Evolutionary conservation across 2,113 vertebrate genomes (phyloP), one percentile per base, ranked within the genome.

Genomic region (Prunella fulvescens): DNA sequence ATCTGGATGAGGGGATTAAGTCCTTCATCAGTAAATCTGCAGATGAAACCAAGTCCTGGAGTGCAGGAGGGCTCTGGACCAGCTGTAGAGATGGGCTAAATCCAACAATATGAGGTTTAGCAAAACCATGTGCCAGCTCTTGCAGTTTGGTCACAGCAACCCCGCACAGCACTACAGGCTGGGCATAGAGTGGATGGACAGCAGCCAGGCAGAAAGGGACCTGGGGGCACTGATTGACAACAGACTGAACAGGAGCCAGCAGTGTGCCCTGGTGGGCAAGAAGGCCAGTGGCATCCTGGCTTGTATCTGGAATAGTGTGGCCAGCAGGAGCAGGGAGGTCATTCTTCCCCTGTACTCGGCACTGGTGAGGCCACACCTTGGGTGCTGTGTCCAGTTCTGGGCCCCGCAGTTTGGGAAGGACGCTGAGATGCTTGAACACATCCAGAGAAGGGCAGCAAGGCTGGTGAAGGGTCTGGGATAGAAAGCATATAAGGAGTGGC

Each of bases 341-440:
- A 26, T 53, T 54, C 33, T 44, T 25, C 11, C 7, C 10, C 33
- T 44, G 8, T 9, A 28, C 23, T 28, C 0, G 0, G 18, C 28
- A 39, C n/a, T 64, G 48, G 23, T 28, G 12, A 40, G 28, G 50
- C 28, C 1, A 0, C 18, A 47, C 28, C 48, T 39, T 1, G 14
- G 28, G 28, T 28, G 5, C 8, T n/a, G 19, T 29, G 58, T 40
- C 40, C 69, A 16, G 1, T 7, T 73, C 42, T 74, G 50, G 10
- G 3, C 12, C 40, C 9, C 31, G 14, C 12, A 33, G 12, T 56
- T 33, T 33, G 53, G 29, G 8, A 47, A 47, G 14, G 24, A 40
- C 0, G 0, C 7, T 65, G 40, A 56, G 29, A 29, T 11, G 3
- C 50, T 48, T 1, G 0, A 48, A 56, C 2, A 2, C 7, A 4